These are phyloP conservation scores for Mixornis gularis DNA, from an alignment of 2,113 vertebrate genomes.

Conservation along the genomic window DNA sequence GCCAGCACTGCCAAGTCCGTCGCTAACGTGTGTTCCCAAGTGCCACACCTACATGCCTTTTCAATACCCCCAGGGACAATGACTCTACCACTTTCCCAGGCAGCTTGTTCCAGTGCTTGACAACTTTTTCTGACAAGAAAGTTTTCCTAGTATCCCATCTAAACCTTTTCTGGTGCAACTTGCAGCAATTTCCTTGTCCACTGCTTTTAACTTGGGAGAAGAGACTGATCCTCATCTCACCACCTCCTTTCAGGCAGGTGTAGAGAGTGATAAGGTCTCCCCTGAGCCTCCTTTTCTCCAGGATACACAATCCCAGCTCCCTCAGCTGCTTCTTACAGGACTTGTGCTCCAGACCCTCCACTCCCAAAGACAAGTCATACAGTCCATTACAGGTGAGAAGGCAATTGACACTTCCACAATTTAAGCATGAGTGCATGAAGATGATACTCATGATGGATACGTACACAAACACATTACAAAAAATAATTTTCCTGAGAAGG, in stretches of 20 bases:
- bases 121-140: not conserved
- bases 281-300: not conserved
- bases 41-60: not conserved
- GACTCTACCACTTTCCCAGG: not conserved
- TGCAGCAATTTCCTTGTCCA: rapidly evolving
- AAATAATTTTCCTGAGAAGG: not conserved
- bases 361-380: not conserved
- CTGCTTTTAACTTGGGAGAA: not conserved
- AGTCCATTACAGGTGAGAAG: not conserved
- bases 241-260: not conserved
- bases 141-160: not conserved
- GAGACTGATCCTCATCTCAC: not conserved
- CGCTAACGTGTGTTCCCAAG: rapidly evolving
- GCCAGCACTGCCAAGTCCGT: not conserved
- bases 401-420: not conserved
- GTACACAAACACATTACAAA: not conserved
- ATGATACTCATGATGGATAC: rapidly evolving
- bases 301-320: not conserved
- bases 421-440: rapidly evolving
- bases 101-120: not conserved
- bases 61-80: not conserved
- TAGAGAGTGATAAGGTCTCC: rapidly evolving
- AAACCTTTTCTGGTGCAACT: not conserved
- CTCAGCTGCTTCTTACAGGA: not conserved
- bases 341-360: not conserved